phyloP scores from a whole-genome alignment of 2,888 invertebrate genomes.

The Spisula solida region DNA sequence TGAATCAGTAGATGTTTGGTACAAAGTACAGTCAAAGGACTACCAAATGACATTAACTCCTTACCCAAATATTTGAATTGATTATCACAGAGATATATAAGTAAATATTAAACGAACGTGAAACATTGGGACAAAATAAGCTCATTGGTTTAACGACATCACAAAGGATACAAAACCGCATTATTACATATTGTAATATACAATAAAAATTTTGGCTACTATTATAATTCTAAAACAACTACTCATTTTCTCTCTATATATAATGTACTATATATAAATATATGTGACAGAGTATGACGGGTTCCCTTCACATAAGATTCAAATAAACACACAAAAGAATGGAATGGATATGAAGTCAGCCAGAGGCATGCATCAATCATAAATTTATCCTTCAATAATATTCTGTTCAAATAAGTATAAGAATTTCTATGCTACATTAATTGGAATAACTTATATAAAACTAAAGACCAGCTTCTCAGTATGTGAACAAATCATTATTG shows the following conservation, averaged over 20 bases:
- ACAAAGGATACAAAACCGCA: background rate
- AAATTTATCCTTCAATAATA: background rate
- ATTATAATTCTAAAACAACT: background rate
- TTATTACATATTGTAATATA: background rate
- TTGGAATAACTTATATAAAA: background rate
- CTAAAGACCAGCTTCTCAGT: conserved; percentile 8
- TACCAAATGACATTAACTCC: background rate
- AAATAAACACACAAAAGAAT: background rate
- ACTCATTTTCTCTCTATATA: background rate
- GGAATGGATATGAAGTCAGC: background rate
- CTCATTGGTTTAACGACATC: background rate
- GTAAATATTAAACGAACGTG: background rate
- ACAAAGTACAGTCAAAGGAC: background rate
- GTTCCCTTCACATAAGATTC: background rate
- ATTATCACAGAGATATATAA: conserved; percentile 20
- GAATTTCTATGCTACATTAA: background rate
- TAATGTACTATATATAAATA: background rate
- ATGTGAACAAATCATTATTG: background rate
- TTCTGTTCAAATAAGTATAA: background rate
- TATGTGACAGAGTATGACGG: background rate
- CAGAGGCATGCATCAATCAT: background rate
- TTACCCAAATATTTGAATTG: background rate
- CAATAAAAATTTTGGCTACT: background rate
- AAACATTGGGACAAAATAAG: conserved; percentile 4
- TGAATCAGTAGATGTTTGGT: background rate